Percentiles rank a stretch among this genome's conserved stretches.
phyloP scores from a whole-genome alignment of 2,888 invertebrate species.

The Coelogynopora nodosa region DNA sequence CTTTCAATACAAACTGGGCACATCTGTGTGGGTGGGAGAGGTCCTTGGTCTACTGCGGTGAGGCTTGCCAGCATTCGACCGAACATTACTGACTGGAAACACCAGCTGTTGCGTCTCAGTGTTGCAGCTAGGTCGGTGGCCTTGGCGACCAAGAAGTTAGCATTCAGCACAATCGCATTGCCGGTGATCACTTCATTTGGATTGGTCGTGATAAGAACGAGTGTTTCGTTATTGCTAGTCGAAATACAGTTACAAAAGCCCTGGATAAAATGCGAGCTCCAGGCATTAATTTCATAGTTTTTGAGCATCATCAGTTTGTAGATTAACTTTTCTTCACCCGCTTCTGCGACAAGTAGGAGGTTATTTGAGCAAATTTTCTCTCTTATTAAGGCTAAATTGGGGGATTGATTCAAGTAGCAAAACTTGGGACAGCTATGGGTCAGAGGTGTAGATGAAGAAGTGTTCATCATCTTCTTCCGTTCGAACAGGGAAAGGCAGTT shows the following conservation, averaged over 20 bases:
- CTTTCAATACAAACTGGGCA: neutral
- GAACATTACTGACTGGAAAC: neutral
- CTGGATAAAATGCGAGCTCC: neutral
- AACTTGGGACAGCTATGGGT: neutral
- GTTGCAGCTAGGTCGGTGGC: neutral
- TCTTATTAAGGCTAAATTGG: neutral
- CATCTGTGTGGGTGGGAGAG: neutral
- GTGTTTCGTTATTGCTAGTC: neutral
- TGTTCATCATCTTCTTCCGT: neutral
- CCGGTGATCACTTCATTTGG: neutral
- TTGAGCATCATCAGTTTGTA: neutral
- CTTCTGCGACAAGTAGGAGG: neutral
- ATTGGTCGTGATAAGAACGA: neutral
- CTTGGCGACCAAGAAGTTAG: neutral
- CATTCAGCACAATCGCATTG: neutral
- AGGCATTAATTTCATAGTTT: neutral
- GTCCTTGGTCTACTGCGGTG: neutral
- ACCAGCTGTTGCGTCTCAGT: neutral
- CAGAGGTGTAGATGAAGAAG: no score
- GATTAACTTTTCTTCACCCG: neutral
- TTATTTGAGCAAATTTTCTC: neutral
- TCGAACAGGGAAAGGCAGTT: neutral
- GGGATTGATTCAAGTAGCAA: neutral
- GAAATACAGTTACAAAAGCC: neutral
- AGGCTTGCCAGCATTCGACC: neutral